Evolutionary conservation across 2,888 invertebrate species (phyloP).

Genomic region (Cephus pulcher): DNA sequence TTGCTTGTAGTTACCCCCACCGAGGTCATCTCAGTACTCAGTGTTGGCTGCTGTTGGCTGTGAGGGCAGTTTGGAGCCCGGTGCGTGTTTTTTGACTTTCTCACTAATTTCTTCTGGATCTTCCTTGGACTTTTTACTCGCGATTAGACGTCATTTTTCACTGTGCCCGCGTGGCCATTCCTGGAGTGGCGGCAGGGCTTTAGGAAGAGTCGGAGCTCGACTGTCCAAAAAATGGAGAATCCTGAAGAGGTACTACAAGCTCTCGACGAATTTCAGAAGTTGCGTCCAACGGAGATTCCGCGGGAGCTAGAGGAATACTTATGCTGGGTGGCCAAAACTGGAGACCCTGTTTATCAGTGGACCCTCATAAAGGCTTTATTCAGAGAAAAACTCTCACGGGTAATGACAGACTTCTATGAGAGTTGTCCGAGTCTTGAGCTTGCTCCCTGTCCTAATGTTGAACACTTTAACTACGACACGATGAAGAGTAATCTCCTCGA

Average conservation of each 20-base stretch:
- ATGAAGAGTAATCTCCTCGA: constrained; percentile 88
- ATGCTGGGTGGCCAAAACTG: constrained; percentile 90
- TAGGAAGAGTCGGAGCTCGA: background rate
- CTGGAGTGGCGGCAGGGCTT: background rate
- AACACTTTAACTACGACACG: constrained; percentile 88
- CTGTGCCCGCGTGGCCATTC: too few relatives aligned
- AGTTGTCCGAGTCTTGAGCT: constrained; percentile 81
- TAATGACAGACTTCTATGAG: constrained; percentile 90
- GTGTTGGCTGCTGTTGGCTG: too few relatives aligned
- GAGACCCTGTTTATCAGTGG: constrained; percentile 95
- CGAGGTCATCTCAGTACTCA: too few relatives aligned
- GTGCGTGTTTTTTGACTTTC: too few relatives aligned
- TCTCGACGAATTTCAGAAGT: constrained; percentile 85
- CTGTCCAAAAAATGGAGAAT: constrained; percentile 76
- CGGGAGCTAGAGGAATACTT: constrained; percentile 91
- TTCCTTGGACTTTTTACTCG: too few relatives aligned
- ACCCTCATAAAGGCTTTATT: constrained; percentile 87
- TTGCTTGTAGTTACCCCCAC: too few relatives aligned
- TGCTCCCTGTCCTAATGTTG: constrained; percentile 90
- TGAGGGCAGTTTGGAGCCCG: too few relatives aligned
- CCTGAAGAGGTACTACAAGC: constrained; percentile 87
- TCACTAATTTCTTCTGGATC: too few relatives aligned
- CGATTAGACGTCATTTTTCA: too few relatives aligned
- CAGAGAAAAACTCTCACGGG: constrained; percentile 86
- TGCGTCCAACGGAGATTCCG: constrained; percentile 84